These are phyloP conservation scores for Cherax destructor DNA, from an alignment of 1,140 invertebrate species.

Conservation along the genomic window DNA sequence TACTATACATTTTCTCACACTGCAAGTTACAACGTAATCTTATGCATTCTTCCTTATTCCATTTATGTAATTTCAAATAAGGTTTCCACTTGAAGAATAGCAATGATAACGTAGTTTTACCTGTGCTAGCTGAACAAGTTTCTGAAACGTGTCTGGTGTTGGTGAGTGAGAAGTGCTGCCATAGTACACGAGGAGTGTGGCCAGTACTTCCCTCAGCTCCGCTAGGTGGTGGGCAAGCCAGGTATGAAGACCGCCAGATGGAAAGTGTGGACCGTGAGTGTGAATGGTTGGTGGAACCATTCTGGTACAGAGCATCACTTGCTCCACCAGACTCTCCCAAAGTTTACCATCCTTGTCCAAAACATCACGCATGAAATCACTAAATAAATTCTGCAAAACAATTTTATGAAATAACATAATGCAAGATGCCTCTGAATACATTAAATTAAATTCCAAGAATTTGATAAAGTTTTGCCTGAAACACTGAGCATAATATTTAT, in stretches of 20 bases:
- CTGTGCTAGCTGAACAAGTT: constrained; percentile 47
- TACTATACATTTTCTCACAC: too few species aligned
- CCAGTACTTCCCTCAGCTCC: constrained; percentile 46
- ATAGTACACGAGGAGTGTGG: constrained; percentile 54
- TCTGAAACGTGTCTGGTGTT: constrained; percentile 44
- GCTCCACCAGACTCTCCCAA: constrained; percentile 42
- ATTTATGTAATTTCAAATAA: too few species aligned
- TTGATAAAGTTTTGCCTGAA: too few species aligned
- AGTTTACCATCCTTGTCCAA: constrained; percentile 50
- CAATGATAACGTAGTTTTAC: not conserved
- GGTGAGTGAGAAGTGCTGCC: constrained; percentile 39
- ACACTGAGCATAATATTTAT: too few species aligned
- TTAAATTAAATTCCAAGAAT: too few species aligned
- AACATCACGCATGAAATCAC: constrained; percentile 55
- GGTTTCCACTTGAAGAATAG: not conserved
- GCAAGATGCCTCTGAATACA: too few species aligned
- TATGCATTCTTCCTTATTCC: too few species aligned
- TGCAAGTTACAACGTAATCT: too few species aligned
- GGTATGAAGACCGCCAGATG: constrained; percentile 29
- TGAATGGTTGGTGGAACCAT: constrained; percentile 13
- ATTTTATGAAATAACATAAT: not conserved
- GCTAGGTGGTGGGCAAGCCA: constrained; percentile 56
- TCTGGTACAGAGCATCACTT: constrained; percentile 12
- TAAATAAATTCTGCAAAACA: constrained; percentile 45
- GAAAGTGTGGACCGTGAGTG: constrained; percentile 36